phyloP scores from a whole-genome alignment of 1,140 invertebrate genomes.

The Drosophila arizonae region DNA sequence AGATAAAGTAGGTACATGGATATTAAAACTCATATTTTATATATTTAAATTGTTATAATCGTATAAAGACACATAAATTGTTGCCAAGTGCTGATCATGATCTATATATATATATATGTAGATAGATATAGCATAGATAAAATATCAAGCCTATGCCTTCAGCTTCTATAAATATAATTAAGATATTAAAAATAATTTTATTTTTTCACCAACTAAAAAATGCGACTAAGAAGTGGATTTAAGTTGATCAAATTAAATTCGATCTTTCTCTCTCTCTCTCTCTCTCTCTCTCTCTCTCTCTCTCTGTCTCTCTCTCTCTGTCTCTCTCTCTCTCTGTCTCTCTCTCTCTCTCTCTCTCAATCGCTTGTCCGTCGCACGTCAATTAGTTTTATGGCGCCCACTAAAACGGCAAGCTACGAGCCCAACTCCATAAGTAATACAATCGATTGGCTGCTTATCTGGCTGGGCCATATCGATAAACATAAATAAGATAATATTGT shows the following conservation, averaged over 20 bases:
- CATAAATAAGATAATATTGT: slow-evolving; percentile 77
- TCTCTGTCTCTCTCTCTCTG: not conserved
- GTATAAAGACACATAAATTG: too few relatives aligned
- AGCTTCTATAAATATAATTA: not conserved
- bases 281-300: too few relatives aligned
- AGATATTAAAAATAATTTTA: not conserved
- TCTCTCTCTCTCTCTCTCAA: not conserved
- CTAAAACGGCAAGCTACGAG: slow-evolving; percentile 74
- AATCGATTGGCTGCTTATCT: slow-evolving; percentile 63
- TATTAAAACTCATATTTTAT: too few relatives aligned
- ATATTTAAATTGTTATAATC: too few relatives aligned
- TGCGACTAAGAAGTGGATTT: too few relatives aligned
- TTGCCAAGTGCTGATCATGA: too few relatives aligned
- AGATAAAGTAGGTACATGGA: too few relatives aligned
- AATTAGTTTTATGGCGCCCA: slow-evolving; percentile 61
- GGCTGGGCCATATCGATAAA: slow-evolving; percentile 71
- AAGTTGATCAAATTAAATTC: not conserved
- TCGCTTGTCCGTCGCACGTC: too few relatives aligned
- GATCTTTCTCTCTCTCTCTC: not conserved
- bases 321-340: too few relatives aligned
- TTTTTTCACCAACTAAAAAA: not conserved
- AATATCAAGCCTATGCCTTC: too few relatives aligned
- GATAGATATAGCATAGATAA: too few relatives aligned
- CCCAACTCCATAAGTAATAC: slow-evolving; percentile 41
- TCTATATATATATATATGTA: too few relatives aligned